phyloP scores from a whole-genome alignment of 1,140 invertebrate genomes.

The Pomacea maculata region DNA sequence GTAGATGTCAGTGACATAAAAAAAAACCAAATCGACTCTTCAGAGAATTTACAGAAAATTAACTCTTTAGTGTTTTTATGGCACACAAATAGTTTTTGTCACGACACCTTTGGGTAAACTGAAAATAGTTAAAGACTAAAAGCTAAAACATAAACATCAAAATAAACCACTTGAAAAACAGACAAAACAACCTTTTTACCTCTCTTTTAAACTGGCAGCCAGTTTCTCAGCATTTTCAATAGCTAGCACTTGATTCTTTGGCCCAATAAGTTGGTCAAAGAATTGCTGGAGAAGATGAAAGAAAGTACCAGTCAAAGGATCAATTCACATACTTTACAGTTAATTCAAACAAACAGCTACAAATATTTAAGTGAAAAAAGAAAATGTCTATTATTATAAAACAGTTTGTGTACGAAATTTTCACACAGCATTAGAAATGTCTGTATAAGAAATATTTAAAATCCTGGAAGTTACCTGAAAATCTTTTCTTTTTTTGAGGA shows the following conservation, averaged over 20 bases:
- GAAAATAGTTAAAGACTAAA: too few relatives aligned
- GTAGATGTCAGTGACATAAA: too few relatives aligned
- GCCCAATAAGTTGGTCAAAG: conserved; percentile 69
- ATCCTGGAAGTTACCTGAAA: not conserved
- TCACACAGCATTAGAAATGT: not conserved
- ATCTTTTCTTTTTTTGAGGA: not conserved
- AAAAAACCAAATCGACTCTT: not conserved
- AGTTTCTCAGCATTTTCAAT: conserved; percentile 64
- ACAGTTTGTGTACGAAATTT: not conserved
- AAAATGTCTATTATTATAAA: not conserved
- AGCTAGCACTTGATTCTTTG: conserved; percentile 66
- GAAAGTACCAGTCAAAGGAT: conserved; percentile 20
- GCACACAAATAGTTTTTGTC: not conserved
- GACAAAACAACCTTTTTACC: conserved; percentile 59
- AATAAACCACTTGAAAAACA: not conserved
- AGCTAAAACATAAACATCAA: not conserved
- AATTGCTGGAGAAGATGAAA: conserved; percentile 63
- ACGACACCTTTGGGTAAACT: not conserved
- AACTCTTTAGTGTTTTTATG: not conserved
- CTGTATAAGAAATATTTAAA: not conserved
- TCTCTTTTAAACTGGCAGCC: conserved; percentile 70
- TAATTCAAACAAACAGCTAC: too few relatives aligned
- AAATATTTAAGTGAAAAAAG: not conserved
- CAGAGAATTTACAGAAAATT: not conserved
- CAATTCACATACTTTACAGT: not conserved